A percentile compares a stretch with the other conserved stretches of the same genome.
Evolutionary conservation across 2,797 vertebrate species (phyloP).

Genomic region (Cryptoblepharus egeriae): DNA sequence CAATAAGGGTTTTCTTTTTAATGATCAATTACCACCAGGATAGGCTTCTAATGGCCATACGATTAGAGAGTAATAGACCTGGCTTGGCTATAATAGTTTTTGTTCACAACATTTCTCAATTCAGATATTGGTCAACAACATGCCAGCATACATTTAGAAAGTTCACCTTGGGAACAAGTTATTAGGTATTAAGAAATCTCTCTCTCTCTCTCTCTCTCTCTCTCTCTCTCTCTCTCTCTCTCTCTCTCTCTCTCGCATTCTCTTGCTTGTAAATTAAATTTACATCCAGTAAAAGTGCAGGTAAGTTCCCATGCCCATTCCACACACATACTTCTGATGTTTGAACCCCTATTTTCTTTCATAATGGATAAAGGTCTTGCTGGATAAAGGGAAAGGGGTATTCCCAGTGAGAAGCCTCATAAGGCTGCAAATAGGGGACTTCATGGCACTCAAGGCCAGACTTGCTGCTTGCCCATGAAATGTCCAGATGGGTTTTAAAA

Average conservation of each 20-base stretch:
- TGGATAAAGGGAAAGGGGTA: neutral
- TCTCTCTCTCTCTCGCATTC: neutral
- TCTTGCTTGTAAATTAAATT: too few species aligned
- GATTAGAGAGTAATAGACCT: constrained; percentile 50
- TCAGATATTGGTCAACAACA: neutral
- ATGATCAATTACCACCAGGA: constrained; percentile 35
- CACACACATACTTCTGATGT: too few species aligned
- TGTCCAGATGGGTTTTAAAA: too few species aligned
- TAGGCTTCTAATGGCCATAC: constrained; percentile 32
- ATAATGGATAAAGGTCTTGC: too few species aligned
- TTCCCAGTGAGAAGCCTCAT: neutral
- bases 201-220: neutral
- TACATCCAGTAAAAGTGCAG: too few species aligned
- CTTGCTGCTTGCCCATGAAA: too few species aligned
- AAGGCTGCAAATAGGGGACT: neutral
- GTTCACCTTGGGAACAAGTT: neutral
- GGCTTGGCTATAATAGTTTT: constrained; percentile 18
- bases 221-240: neutral
- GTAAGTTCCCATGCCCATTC: too few species aligned
- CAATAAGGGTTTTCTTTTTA: constrained; percentile 42
- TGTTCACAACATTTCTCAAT: constrained; percentile 13
- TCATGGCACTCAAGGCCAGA: too few species aligned
- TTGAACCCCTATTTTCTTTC: neutral
- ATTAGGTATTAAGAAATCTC: too few species aligned
- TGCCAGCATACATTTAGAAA: neutral